Percentiles rank a stretch among this genome's conserved stretches.
Conservation (phyloP, 2,888 invertebrate species). For the Exocentrus adspersus region DNA sequence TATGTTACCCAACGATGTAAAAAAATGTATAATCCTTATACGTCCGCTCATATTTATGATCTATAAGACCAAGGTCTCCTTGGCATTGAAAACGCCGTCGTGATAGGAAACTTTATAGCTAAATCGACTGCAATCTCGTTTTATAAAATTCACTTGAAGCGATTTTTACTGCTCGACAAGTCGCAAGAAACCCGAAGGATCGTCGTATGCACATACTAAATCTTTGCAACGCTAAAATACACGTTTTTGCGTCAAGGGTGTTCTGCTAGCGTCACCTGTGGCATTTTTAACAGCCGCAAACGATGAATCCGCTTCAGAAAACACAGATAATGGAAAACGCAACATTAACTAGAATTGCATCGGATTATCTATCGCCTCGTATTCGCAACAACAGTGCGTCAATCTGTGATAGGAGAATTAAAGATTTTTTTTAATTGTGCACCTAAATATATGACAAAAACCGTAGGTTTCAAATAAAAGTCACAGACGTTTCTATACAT, state of each 20-base stretch:
- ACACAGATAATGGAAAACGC: background rate
- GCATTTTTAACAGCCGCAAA: background rate
- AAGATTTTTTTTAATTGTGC: background rate
- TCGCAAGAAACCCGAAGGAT: slow-evolving; percentile 10
- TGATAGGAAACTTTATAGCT: slow-evolving; percentile 32
- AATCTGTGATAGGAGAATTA: too few relatives aligned
- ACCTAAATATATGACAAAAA: background rate
- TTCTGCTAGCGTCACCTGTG: background rate
- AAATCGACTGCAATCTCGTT: slow-evolving; percentile 20
- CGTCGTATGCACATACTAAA: slow-evolving; percentile 14
- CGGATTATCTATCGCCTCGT: too few relatives aligned
- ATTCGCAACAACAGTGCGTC: too few relatives aligned
- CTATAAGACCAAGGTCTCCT: slow-evolving; percentile 33
- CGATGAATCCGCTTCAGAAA: background rate
- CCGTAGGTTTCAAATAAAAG: background rate
- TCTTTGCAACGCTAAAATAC: background rate
- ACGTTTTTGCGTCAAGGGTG: slow-evolving; percentile 2
- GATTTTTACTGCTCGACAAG: slow-evolving; percentile 27
- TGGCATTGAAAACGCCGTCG: slow-evolving; percentile 30
- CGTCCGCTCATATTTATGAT: slow-evolving; percentile 31
- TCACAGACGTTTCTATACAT: background rate
- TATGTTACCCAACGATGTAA: slow-evolving; percentile 25
- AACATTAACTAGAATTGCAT: background rate
- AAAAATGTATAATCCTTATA: slow-evolving; percentile 30
- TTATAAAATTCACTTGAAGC: slow-evolving; percentile 22